Evolutionary conservation across 2,797 vertebrate genomes (phyloP).

Genomic region (Peromyscus eremicus): DNA sequence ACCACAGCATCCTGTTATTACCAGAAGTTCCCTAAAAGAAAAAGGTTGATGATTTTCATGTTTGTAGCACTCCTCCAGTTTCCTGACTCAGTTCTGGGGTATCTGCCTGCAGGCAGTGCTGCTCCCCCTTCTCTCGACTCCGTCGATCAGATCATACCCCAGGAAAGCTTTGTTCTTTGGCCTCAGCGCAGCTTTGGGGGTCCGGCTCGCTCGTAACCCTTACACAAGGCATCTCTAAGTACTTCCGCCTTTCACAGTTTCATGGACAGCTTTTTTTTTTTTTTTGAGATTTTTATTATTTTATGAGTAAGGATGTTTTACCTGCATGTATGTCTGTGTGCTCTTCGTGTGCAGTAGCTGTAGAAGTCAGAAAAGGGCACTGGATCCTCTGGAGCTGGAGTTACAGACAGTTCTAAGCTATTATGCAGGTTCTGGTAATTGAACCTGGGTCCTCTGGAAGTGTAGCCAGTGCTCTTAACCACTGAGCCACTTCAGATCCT

Average conservation of each 20-base stretch:
- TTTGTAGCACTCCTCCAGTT: too few species aligned
- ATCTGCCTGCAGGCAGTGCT: not conserved
- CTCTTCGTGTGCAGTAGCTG: too few species aligned
- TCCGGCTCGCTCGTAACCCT: not conserved
- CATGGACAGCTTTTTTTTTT: not conserved
- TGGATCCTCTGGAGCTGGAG: not conserved
- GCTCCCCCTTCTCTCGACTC: not conserved
- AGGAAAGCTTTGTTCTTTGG: not conserved
- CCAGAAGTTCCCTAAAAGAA: too few species aligned
- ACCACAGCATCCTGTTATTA: not conserved
- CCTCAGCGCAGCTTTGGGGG: not conserved
- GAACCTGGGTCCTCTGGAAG: not conserved
- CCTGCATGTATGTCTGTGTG: not conserved
- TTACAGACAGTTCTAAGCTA: too few species aligned
- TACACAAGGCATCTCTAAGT: not conserved
- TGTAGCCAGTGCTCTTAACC: not conserved
- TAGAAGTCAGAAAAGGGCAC: not conserved
- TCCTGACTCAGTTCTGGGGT: not conserved
- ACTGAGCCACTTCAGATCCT: not conserved
- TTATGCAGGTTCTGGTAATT: not conserved
- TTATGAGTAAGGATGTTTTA: too few species aligned
- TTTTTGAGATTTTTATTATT: not conserved
- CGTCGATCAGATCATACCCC: not conserved
- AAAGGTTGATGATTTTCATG: too few species aligned
- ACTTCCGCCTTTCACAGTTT: not conserved